Conservation (phyloP, 2,888 invertebrate genomes). For the Metopia argyrocephala region DNA sequence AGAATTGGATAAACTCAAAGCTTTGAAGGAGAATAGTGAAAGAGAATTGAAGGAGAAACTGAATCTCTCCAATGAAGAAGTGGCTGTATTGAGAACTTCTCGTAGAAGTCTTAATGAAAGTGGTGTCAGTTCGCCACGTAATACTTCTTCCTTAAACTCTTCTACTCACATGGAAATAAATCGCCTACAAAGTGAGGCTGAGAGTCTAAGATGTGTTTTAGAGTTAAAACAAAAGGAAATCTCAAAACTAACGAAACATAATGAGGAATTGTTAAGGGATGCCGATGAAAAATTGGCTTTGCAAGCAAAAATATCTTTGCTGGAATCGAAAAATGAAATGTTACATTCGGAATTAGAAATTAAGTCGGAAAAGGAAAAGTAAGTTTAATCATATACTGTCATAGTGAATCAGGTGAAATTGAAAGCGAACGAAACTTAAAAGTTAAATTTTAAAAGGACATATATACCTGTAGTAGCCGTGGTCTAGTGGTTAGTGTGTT, state of each 20-base stretch:
- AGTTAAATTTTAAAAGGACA: too few species aligned
- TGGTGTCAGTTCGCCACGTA: constrained; percentile 75
- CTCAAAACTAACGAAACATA: constrained; percentile 85
- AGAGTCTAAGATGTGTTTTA: constrained; percentile 91
- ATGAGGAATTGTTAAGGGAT: constrained; percentile 85
- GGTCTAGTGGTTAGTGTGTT: too few species aligned
- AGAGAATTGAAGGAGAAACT: constrained; percentile 76
- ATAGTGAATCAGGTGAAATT: too few species aligned
- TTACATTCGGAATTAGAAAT: constrained; percentile 84
- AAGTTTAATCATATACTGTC: constrained; percentile 75
- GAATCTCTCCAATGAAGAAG: constrained; percentile 75
- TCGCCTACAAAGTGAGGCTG: constrained; percentile 85
- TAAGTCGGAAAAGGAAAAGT: constrained; percentile 82
- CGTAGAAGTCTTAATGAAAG: constrained; percentile 79
- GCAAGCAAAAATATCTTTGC: constrained; percentile 86
- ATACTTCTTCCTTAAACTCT: constrained; percentile 64
- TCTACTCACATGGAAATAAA: constrained; percentile 69
- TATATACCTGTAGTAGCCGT: too few species aligned
- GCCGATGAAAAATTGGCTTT: constrained; percentile 86
- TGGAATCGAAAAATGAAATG: constrained; percentile 92
- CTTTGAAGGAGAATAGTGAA: constrained; percentile 72
- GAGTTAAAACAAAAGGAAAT: constrained; percentile 93
- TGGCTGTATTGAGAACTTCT: constrained; percentile 71
- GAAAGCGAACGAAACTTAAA: too few species aligned
- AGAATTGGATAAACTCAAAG: constrained; percentile 73